Conservation (phyloP, 2,113 vertebrate species). For the Actenoides lindsayi region DNA sequence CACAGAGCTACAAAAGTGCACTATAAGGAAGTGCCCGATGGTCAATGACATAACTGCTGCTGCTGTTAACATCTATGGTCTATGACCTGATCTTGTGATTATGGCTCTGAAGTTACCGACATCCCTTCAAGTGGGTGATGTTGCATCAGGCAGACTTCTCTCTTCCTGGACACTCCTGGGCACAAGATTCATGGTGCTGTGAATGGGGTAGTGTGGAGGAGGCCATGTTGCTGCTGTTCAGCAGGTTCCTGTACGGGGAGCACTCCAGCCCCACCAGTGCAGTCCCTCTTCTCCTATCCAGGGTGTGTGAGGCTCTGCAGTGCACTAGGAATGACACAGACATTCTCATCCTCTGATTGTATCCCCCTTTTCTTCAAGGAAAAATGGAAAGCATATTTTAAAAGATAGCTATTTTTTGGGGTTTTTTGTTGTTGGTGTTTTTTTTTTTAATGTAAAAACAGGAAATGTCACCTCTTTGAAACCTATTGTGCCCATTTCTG, state of each 20-base stretch:
- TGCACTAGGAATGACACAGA: fast-evolving
- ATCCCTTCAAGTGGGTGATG: background rate
- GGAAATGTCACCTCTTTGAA: background rate
- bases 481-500: background rate
- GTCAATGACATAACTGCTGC: background rate
- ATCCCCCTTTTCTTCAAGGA: background rate
- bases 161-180: background rate
- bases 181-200: background rate
- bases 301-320: fast-evolving
- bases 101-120: background rate
- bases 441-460: background rate
- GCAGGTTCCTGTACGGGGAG: background rate
- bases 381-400: background rate
- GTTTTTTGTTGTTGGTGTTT: background rate
- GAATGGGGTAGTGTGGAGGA: fast-evolving
- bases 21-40: fast-evolving
- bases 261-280: background rate
- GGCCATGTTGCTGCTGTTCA: background rate
- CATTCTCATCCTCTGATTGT: background rate
- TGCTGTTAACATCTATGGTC: fast-evolving
- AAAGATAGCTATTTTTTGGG: background rate
- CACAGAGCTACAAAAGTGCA: background rate
- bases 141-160: background rate
- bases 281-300: background rate
- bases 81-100: background rate